Evolutionary conservation across 2,888 invertebrate species (phyloP), one percentile per base, ranked within the genome.

Genomic region (Calliopum simillimum): DNA sequence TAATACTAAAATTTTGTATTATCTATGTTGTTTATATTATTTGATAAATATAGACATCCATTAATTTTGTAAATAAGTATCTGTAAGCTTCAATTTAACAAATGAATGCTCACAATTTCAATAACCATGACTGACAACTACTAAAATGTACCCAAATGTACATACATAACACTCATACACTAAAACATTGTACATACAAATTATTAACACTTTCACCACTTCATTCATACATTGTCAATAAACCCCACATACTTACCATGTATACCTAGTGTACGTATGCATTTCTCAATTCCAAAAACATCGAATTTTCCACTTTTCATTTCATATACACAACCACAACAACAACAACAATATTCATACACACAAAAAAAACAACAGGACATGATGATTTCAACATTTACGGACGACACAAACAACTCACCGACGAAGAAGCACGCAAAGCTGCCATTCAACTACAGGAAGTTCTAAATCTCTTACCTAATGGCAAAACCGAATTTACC

Each of bases 391-490:
- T 83, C 76, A 85, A 82, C 74, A 79, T 82, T 73, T 84, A 85
- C 69, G 82, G 82, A 74, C 83, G 82, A 47, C 84, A 85, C 70
- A 76, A 81, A 70, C 82, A 82, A 75, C 78, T 84, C 41, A 78
- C 79, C 61, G 82, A 85, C n/a, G 80, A 80, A 14, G 85, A 84
- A 71, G 80, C 83, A 1, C 81, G 81, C 14, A 82, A 79, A 63
- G 86, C 86, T 2, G 85, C 85, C 1, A 68, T 76, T 43, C 82
- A 84, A 71, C 76, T 85, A 46, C 86, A 86, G 66, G 85, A 85
- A 74, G 84, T 85, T 25, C 79, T 85, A 33, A 80, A 75, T 49
- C 69, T 84, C 72, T 58, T 85, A 73, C 85, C 85, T 44, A 76
- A 77, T 65, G 84, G 84, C 63, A 84, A 84, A 61, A 84, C 84